Percentiles rank a stretch among this genome's conserved stretches.
Evolutionary conservation across 1,140 invertebrate genomes (phyloP).

Genomic region (Cylas formicarius): DNA sequence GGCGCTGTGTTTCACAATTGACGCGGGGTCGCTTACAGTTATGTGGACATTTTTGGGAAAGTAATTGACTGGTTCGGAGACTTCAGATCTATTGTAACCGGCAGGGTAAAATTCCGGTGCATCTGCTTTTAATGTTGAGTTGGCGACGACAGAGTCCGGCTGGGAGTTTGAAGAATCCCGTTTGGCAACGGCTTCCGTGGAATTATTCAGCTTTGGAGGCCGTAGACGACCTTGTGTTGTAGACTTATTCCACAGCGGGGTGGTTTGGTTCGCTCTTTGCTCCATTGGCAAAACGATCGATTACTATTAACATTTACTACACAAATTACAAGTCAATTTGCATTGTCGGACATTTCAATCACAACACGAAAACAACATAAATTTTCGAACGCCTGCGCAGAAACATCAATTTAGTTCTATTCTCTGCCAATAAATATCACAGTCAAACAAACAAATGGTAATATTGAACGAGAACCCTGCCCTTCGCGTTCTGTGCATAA

Average conservation of each 20-base stretch:
- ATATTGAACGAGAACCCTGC: no score
- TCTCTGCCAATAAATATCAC: no score
- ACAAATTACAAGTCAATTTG: no score
- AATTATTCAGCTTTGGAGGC: constrained; percentile 1
- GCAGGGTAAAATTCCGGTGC: constrained; percentile 26
- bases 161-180: background rate
- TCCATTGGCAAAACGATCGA: constrained; percentile 14
- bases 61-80: background rate
- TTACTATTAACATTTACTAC: no score
- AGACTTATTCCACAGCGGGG: constrained; percentile 1
- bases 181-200: background rate
- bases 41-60: constrained; percentile 5
- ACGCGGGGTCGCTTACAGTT: background rate
- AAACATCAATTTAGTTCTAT: no score
- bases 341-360: no score
- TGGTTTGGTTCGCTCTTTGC: background rate
- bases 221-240: constrained; percentile 1
- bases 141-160: background rate
- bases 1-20: constrained; percentile 1
- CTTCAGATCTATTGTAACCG: constrained; percentile 1
- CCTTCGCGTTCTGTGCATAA: no score
- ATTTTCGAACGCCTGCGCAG: no score
- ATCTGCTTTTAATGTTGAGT: constrained; percentile 19
- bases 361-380: no score
- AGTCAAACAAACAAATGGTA: no score